Evolutionary conservation across 1,140 invertebrate genomes (phyloP).

Genomic region (Saccostrea echinata): DNA sequence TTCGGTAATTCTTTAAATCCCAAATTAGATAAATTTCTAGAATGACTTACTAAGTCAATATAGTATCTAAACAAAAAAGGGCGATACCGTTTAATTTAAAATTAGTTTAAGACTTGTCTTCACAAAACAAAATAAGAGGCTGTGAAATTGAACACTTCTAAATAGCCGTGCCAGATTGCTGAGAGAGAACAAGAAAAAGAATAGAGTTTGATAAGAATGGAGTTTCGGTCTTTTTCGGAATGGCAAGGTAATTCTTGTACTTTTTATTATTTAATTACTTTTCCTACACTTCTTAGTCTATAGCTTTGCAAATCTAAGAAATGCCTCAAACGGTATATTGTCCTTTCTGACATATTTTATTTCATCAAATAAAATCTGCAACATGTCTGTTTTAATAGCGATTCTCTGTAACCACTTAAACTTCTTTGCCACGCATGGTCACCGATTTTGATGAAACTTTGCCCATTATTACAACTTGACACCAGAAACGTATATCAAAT

Average conservation of each 20-base stretch:
- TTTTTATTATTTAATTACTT: not conserved
- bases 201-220: not conserved
- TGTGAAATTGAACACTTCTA: not conserved
- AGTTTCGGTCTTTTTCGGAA: not conserved
- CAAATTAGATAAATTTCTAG: not conserved
- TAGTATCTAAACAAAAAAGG: not conserved
- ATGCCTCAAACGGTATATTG: too few species aligned
- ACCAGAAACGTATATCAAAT: too few species aligned
- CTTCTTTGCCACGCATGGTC: too few species aligned
- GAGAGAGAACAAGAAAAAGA: not conserved
- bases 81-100: not conserved
- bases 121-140: not conserved
- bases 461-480: too few species aligned
- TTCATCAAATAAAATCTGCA: too few species aligned
- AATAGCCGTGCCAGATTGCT: not conserved
- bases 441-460: too few species aligned
- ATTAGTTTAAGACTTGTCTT: not conserved
- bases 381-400: too few species aligned
- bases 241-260: constrained; percentile 8
- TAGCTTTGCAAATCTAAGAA: too few species aligned
- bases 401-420: too few species aligned
- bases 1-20: not conserved
- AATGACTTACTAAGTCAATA: constrained; percentile 1
- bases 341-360: too few species aligned
- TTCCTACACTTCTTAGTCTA: too few species aligned